Evolutionary conservation across 1,140 invertebrate genomes (phyloP).

Genomic region (Caerostris darwini): DNA sequence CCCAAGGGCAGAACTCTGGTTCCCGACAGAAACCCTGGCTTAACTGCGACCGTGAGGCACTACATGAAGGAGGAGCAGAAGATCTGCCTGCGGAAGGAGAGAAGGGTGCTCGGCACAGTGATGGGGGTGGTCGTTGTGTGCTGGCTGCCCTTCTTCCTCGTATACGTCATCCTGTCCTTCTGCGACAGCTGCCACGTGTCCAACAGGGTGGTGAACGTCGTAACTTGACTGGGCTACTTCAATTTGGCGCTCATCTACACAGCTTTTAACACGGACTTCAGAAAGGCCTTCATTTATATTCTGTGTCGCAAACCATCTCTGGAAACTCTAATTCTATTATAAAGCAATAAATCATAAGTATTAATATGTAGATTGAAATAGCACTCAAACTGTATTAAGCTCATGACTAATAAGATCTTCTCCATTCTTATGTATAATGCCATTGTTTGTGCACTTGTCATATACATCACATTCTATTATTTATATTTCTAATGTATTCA

Average conservation of each 20-base stretch:
- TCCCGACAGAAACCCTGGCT: constrained; percentile 59
- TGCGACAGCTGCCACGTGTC: constrained; percentile 90
- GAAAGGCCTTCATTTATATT: constrained; percentile 90
- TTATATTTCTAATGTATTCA: neutral
- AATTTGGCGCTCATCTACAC: constrained; percentile 99
- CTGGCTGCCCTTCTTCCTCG: constrained; percentile 97
- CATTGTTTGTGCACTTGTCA: neutral
- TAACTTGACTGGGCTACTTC: constrained; percentile 98
- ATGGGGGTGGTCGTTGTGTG: constrained; percentile 96
- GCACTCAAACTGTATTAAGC: no score
- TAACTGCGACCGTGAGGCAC: constrained; percentile 83
- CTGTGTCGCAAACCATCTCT: constrained; percentile 75
- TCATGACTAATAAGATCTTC: no score
- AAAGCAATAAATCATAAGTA: neutral
- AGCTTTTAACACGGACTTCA: constrained; percentile 98
- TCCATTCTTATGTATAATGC: neutral
- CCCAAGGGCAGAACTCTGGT: constrained; percentile 41
- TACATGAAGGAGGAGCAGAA: constrained; percentile 96
- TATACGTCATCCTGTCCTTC: constrained; percentile 96
- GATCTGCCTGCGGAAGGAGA: constrained; percentile 94
- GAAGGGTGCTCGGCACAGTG: constrained; percentile 95
- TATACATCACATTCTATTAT: neutral
- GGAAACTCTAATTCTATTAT: neutral
- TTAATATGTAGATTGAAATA: neutral
- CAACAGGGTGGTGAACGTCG: constrained; percentile 91